Evolutionary conservation across 1,140 invertebrate genomes (phyloP), one percentile per base, ranked within the genome.

Genomic region (Anoplolepis gracilipes): DNA sequence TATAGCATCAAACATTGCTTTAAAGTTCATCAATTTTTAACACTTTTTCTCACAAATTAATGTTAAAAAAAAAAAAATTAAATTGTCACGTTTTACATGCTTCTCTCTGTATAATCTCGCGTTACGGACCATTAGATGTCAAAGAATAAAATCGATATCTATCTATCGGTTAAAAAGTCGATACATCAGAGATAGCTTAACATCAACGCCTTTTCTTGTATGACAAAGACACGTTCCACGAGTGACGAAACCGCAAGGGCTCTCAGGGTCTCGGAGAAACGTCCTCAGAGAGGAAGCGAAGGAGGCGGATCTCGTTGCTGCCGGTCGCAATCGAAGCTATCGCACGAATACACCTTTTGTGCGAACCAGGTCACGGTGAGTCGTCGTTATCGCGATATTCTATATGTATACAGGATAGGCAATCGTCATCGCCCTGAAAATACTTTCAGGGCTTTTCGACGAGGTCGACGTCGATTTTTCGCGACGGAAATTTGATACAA

Each of bases 151-250:
- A 49, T 76, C 62, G 76, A 79, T 79, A 79, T 49, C 62, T 77
- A 49, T 49, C 30, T 42, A 65, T 78, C 61, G 42, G 30, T 16
- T 79, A 33, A 79, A 79, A 79, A 28, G 13, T 49, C 22, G 76
- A 69, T 69, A 36, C 13, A 39, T 30, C 46, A 16, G 5, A 79
- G 62, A 69, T 69, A 69, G 62, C 76, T 79, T n/a, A 78, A 78
- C 61, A 19, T 53, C 76, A 53, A 67, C 30, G 62, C 33, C 61
- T 46, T 69, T 79, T 53, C 76, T 79, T 42, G n/a, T 69, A 61
- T 72, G 36, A 82, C 79, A 73, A 82, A 73, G 69, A 75, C 79
- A 82, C 67, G 61, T 82, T 82, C 79, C 53, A 61, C 39, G 69
- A 55, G 25, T 73, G 79, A 75, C 55, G 76, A 79, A 33, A 30